Conservation (phyloP, 2,888 invertebrate genomes). For the Cylloceria caligata region DNA sequence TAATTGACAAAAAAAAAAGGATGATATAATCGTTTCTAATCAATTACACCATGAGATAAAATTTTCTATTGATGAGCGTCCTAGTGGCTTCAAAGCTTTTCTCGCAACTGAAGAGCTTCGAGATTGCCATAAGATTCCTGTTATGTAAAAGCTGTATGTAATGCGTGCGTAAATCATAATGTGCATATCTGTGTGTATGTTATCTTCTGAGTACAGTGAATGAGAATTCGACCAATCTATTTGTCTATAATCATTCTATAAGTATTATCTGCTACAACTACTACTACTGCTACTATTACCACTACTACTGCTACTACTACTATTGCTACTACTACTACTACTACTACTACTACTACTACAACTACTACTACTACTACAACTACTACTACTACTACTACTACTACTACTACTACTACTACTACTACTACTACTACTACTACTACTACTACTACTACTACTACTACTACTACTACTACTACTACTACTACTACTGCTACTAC, state of each 20-base stretch:
- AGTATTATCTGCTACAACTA: slow-evolving; percentile 34
- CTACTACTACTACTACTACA: slow-evolving; percentile 28
- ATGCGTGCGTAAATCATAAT: slow-evolving; percentile 37
- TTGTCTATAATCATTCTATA: slow-evolving; percentile 76
- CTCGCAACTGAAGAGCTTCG: slow-evolving; percentile 50
- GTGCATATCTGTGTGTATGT: slow-evolving; percentile 64
- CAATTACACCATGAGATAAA: slow-evolving; percentile 49
- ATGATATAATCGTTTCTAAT: slow-evolving; percentile 17
- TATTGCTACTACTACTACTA: slow-evolving; percentile 34
- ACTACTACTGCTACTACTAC: slow-evolving; percentile 27
- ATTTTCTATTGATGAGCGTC: slow-evolving; percentile 56
- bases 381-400: slow-evolving; percentile 32
- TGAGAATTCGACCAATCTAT: slow-evolving; percentile 82
- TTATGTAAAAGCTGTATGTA: slow-evolving; percentile 12
- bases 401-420: slow-evolving; percentile 34
- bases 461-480: slow-evolving; percentile 31
- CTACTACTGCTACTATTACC: slow-evolving; percentile 1
- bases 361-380: slow-evolving; percentile 40
- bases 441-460: slow-evolving; percentile 32
- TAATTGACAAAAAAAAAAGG: slow-evolving; percentile 20
- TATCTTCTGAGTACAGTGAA: slow-evolving; percentile 62
- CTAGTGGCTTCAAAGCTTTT: slow-evolving; percentile 46
- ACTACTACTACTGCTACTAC: slow-evolving; percentile 33
- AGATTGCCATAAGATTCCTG: slow-evolving; percentile 33
- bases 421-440: slow-evolving; percentile 31